Base-by-base conservation (phyloP, 2,113 vertebrate genomes). In the Cryptotis parvus region DNA sequence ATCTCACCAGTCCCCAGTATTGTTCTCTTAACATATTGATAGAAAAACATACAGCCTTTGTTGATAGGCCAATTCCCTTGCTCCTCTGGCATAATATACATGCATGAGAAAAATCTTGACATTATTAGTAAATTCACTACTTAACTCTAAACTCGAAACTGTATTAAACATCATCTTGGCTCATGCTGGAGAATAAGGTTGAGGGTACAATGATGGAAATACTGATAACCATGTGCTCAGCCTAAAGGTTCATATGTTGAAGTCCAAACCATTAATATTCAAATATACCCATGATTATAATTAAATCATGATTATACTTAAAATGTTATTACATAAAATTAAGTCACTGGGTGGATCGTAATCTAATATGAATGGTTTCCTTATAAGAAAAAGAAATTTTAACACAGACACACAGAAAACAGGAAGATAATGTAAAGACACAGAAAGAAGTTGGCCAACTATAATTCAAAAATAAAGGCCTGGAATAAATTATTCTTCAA, bases 261-360 rank as follows among this genome's bases (percentile, higher is more conserved):
- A 73, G 27, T 73, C 15, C 22, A 69, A 82, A 84, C 31, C 33
- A 15, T 73, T n/a, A 90, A 8, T 74, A 41, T 41, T 9, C 82
- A 70, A 43, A 24, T 90, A 69, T 81, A 24, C 69, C 6, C 43
- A 33, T 88, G 72, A 69, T 63, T 55, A 35, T 4, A 80, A 15
- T n/a, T n/a, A n/a, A n/a, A n/a, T n/a, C n/a, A 81, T 49, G 16
- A 1, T 58, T 43, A 7, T 87, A 37, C 77, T 91, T 75, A 82
- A 70, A 88, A 65, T 10, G 35, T 70, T 83, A 94, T 84, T 84
- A 45, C 68, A 75, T 61, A 63, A 87, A 94, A 82, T 90, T 79
- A 85, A 20, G 2, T 84, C 45, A 29, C 66, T 84, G 90, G 20
- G 15, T 79, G 9, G 12, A 65, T n/a, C 18, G 35, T 82, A 73